Conservation (phyloP, 2,888 invertebrate genomes). For the Strigamia crassipes region DNA sequence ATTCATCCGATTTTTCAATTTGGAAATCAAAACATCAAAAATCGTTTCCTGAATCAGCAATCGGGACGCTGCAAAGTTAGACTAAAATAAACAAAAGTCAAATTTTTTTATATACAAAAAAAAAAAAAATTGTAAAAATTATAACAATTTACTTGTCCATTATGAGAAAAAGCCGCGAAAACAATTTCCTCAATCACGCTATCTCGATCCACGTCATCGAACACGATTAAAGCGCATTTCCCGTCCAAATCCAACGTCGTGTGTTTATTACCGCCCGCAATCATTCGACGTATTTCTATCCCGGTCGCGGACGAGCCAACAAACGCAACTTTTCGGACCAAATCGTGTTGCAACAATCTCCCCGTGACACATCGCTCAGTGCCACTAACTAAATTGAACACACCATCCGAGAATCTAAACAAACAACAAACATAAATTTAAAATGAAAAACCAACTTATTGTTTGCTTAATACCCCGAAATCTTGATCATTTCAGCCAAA, state of each 20-base stretch:
- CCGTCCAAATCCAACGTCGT: slow-evolving; percentile 59
- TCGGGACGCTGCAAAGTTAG: slow-evolving; percentile 63
- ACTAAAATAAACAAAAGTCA: slow-evolving; percentile 56
- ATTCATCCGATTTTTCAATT: slow-evolving; percentile 60
- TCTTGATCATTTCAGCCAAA: slow-evolving; percentile 61
- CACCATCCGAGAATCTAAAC: slow-evolving; percentile 60
- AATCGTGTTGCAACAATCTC: slow-evolving; percentile 56
- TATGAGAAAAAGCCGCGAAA: slow-evolving; percentile 64
- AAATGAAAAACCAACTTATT: too few relatives aligned
- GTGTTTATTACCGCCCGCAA: slow-evolving; percentile 59
- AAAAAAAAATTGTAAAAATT: too few relatives aligned
- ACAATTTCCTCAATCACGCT: slow-evolving; percentile 64
- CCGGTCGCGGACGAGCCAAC: slow-evolving; percentile 59
- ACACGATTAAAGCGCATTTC: slow-evolving; percentile 63
- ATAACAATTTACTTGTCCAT: slow-evolving; percentile 60
- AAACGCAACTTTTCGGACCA: slow-evolving; percentile 60
- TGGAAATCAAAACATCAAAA: slow-evolving; percentile 60
- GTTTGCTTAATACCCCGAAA: slow-evolving; percentile 60
- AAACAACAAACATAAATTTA: slow-evolving; percentile 25
- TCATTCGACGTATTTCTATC: slow-evolving; percentile 56
- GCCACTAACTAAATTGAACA: slow-evolving; percentile 60
- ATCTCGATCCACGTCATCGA: slow-evolving; percentile 65
- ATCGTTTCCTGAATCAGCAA: slow-evolving; percentile 65
- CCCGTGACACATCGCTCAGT: slow-evolving; percentile 57
- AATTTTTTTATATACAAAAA: too few relatives aligned